Base-by-base conservation (phyloP, 2,888 invertebrate species). In the Lycia hirtaria region DNA sequence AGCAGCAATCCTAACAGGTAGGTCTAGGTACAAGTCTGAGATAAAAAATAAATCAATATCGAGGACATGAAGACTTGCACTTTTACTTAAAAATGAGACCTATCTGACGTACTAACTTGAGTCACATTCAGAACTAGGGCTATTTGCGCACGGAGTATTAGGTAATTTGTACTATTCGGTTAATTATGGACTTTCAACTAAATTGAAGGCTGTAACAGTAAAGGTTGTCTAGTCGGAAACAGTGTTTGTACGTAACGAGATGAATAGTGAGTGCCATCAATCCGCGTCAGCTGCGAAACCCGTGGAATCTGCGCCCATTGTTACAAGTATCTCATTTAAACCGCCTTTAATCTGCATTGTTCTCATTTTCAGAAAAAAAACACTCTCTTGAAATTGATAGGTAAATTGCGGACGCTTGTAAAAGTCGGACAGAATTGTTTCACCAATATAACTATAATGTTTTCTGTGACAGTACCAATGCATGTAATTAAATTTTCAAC, bases 271-370 rank as follows among this genome's bases (percentile, higher is more conserved):
- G 49, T n/a, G 14, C 44, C 45, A 51, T 51, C 51, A 63, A 61
- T 55, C 58, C 48, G 56, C 51, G 56, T 41, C 45, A 15, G 59
- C 37, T 61, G 51, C 60, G 56, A 54, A 54, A 48, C 37, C 50
- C 28, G 63, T 44, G 59, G 66, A 41, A 64, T 62, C 62, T 48
- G 35, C n/a, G n/a, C 54, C 64, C 60, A 66, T 66, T 66, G 66
- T 66, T 64, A 44, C 53, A 38, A 62, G 40, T 59, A 63, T 64
- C 62, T 62, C 61, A 48, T 47, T 20, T 44, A 50, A 45, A 57
- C 60, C 54, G 50, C 57, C 45, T 59, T 41, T 45, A 60, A 66
- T 64, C 60, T 60, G 45, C 60, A 62, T 66, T 64, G 66, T 66
- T 62, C 47, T 52, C 14, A 35, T 35, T 50, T 49, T 17, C 51